phyloP scores from a whole-genome alignment of 2,113 vertebrate genomes.

The Pluvianellus socialis region DNA sequence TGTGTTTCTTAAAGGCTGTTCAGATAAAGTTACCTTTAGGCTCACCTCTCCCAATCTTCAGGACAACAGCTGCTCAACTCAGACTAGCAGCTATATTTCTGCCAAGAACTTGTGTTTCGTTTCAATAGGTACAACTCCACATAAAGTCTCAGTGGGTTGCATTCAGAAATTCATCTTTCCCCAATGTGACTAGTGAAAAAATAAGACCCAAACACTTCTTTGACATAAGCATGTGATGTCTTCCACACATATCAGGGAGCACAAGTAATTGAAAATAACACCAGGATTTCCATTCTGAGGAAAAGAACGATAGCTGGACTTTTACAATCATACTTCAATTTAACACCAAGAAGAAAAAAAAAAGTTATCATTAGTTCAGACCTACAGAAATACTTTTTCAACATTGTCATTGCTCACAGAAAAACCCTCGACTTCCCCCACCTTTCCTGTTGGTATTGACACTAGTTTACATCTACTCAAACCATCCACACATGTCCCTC shows the following conservation, averaged over 20 bases:
- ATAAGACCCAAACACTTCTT: background rate
- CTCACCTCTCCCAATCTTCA: background rate
- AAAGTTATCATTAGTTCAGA: background rate
- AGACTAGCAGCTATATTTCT: background rate
- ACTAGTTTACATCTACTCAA: background rate
- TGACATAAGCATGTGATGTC: background rate
- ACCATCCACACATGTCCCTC: background rate
- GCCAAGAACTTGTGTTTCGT: background rate
- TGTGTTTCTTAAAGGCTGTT: background rate
- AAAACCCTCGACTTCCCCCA: fast-evolving
- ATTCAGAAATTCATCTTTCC: background rate
- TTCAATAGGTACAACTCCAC: background rate
- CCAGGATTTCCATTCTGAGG: background rate
- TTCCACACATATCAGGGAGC: background rate
- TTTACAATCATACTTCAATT: background rate
- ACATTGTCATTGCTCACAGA: background rate
- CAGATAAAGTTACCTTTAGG: background rate
- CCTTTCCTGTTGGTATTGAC: background rate
- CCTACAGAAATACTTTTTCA: background rate
- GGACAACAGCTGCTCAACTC: background rate
- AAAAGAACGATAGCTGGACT: background rate
- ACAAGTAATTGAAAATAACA: background rate
- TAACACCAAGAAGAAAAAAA: background rate
- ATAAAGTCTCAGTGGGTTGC: background rate
- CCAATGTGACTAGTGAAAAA: background rate